Evolutionary conservation across 1,140 invertebrate species (phyloP).

Genomic region (Drosophila busckii): DNA sequence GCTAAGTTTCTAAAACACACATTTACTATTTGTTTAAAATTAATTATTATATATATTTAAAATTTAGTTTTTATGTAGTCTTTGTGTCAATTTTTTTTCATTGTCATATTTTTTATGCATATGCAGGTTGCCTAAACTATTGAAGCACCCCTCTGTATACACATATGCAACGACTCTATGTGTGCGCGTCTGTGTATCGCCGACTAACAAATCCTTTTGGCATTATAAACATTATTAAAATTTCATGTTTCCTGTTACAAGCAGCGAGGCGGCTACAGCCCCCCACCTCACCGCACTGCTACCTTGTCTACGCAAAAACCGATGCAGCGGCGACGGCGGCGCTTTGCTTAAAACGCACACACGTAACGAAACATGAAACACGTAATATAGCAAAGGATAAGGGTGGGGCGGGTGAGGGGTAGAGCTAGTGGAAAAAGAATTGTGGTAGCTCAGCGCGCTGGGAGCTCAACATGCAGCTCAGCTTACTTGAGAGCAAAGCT

Average conservation of each 20-base stretch:
- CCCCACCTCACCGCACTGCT: neutral
- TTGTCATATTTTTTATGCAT: neutral
- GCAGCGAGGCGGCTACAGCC: conserved; percentile 44
- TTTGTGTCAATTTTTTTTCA: no score
- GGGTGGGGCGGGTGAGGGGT: neutral
- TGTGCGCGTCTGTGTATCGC: conserved; percentile 57
- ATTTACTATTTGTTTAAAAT: no score
- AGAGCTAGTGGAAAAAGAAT: neutral
- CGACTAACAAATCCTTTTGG: conserved; percentile 76
- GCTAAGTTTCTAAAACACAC: no score
- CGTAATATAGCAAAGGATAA: conserved; percentile 25
- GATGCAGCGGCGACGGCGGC: conserved; percentile 43
- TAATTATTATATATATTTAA: no score
- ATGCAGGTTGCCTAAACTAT: no score
- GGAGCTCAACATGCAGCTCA: conserved; percentile 20
- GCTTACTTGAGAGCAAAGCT: conserved; percentile 4
- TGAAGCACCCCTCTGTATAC: conserved; percentile 6
- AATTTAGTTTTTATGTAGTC: no score
- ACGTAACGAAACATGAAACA: conserved; percentile 73
- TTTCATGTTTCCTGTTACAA: conserved; percentile 74
- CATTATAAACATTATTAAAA: conserved; percentile 78
- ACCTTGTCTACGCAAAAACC: conserved; percentile 1
- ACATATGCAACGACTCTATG: no score
- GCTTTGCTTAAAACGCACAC: conserved; percentile 66
- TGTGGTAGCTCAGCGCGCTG: conserved; percentile 4